Percentiles rank a stretch among this genome's conserved stretches.
Conservation (phyloP, 2,113 vertebrate species). For the Lanius collurio region DNA sequence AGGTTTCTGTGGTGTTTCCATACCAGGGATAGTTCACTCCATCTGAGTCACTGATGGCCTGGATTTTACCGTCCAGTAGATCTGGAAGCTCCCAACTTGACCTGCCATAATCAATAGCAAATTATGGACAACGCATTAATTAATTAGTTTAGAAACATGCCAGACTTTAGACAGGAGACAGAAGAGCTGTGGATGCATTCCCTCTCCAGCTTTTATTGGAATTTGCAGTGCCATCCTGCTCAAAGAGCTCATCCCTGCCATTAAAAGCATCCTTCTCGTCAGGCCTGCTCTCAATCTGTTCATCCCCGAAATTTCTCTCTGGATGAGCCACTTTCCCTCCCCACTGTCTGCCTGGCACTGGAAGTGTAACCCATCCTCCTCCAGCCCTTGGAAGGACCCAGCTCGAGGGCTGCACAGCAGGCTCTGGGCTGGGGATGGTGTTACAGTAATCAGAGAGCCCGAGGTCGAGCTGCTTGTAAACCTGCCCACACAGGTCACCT, state of each 20-base stretch:
- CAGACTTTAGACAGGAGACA: background rate
- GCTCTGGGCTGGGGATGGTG: background rate
- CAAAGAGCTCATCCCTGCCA: background rate
- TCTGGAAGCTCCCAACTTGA: conserved; percentile 98
- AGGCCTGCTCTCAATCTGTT: background rate
- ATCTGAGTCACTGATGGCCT: conserved; percentile 95
- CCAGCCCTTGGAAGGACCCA: background rate
- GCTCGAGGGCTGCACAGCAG: background rate
- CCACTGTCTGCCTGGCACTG: rapidly evolving
- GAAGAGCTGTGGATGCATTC: background rate
- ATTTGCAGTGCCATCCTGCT: background rate
- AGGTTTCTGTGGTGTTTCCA: conserved; percentile 95
- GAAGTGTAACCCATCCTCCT: background rate
- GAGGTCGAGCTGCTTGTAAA: background rate
- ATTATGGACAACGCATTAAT: background rate
- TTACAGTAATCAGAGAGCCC: conserved; percentile 21
- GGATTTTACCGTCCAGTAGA: conserved; percentile 87
- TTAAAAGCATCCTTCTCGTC: background rate
- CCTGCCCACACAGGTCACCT: background rate
- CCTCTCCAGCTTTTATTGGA: background rate
- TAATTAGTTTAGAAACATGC: background rate
- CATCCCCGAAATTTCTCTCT: background rate
- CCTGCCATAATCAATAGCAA: conserved; percentile 68
- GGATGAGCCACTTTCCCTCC: background rate
- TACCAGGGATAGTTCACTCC: conserved; percentile 99